Evolutionary conservation across 53 echinoderm and acorn worm genomes (phyloP).

Genomic region (Zoroaster sp.): DNA sequence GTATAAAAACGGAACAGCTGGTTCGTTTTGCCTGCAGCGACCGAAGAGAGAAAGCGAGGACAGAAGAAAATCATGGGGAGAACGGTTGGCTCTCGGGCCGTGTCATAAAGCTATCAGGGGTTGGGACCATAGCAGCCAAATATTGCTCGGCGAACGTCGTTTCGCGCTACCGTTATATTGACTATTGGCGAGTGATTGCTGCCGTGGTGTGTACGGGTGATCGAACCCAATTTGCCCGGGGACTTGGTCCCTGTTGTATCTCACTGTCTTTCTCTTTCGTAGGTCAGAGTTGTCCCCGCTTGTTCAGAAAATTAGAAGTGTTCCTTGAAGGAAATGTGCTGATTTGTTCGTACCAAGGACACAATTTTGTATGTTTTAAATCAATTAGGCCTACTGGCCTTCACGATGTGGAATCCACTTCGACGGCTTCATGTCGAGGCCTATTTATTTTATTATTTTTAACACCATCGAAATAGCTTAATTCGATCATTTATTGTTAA

Average conservation of each 20-base stretch:
- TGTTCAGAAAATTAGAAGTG: neutral
- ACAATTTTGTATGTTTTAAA: neutral
- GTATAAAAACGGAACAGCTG: slow-evolving; percentile 46
- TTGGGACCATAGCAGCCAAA: neutral
- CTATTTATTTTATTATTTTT: no score
- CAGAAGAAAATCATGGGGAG: neutral
- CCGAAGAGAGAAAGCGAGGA: neutral
- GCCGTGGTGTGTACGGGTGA: slow-evolving; percentile 24
- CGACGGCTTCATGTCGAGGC: no score
- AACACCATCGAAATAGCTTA: no score
- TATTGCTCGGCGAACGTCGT: neutral
- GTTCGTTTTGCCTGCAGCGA: slow-evolving; percentile 44
- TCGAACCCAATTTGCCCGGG: slow-evolving; percentile 36
- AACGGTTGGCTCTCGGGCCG: neutral
- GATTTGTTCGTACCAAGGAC: neutral
- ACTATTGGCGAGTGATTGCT: slow-evolving; percentile 24
- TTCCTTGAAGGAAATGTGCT: neutral
- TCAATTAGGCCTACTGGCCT: neutral
- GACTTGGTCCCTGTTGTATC: slow-evolving; percentile 7
- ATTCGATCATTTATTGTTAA: no score
- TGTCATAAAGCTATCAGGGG: neutral
- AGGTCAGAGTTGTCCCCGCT: neutral
- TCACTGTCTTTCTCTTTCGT: neutral
- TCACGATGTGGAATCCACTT: no score
- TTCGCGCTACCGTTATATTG: neutral